Evolutionary conservation across 2,797 vertebrate genomes (phyloP), one percentile per base, ranked within the genome.

Genomic region (Echeneis naucrates): DNA sequence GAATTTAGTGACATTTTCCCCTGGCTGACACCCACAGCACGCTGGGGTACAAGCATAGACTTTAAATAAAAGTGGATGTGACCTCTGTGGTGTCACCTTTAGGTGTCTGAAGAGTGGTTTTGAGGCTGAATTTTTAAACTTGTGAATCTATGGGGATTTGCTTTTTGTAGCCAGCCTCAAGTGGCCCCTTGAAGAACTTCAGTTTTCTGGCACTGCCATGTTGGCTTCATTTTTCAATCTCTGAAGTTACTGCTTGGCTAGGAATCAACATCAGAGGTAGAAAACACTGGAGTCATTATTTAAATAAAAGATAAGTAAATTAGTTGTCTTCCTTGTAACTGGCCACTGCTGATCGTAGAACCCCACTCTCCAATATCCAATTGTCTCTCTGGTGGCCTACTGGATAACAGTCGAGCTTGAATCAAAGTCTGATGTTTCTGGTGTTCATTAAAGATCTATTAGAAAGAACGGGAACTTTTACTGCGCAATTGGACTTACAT

Each of bases 281-380:
- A 71, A 59, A 58, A 56, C 12, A 27, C 50, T 55, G 21, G 53
- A 68, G 33, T 54, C 19, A 56, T 60, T 55, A 71, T 58, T 45
- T 75, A 33, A 24, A 70, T 64, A 56, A 50, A 55, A 55, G 51
- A 77, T 65, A 55, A 27, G 42, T 53, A 42, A 48, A 51, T 70
- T 54, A 54, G 71, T 47, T 50, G 30, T 6, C 30, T 30, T 30
- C 24, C 42, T 24, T 30, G 80, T 55, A 54, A 50, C 10, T 8
- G 8, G 45, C 60, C 64, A 50, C 54, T 68, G 54, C 59, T 55
- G 68, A 55, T 53, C 33, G 2, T 38, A 54, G 42, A 59, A 33
- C 42, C 50, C 42, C 14, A 16, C n/a, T 55, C 16, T 60, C 42
- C 26, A 71, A 66, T 26, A 56, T 60, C 56, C 55, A 45, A 55